Evolutionary conservation across 2,888 invertebrate genomes (phyloP), one percentile per base, ranked within the genome.

Genomic region (Lomographa bimaculata): DNA sequence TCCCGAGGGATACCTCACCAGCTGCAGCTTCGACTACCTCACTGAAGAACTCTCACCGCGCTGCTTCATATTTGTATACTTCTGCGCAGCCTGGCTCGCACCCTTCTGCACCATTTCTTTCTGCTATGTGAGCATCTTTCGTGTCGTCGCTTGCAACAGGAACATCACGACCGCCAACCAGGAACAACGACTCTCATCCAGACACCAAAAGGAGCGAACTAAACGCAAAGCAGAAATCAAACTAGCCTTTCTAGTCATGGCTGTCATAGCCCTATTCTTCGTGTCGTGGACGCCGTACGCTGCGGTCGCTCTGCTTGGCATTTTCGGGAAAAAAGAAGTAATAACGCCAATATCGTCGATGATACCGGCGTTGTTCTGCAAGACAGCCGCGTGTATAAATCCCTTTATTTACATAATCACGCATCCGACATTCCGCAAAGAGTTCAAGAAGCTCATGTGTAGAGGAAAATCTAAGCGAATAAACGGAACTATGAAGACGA

Each of bases 11-110:
- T 95, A 92, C 66, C 90, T 96, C 42, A 96, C 95, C 8, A 94
- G 94, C 59, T 97, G 96, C 79, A 94, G 96, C 62, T 96, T 95
- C 69, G 96, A 96, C 75, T 97, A 96, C 64, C 89, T 96, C 27
- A 92, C 94, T 0, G 91, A 91, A n/a, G 91, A 92, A 34, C 61
- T 77, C 0, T 67, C 73, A 0, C 92, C 92, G 0, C 91, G 92
- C 29, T 89, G 91, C 42, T 96, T 94, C 67, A 95, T 96, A 64
- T 91, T 95, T 53, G 71, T 91, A 2, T 94, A 94, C 70, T 95
- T 95, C 71, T 90, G 93, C 18, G 94, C 93, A 0, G 96, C 93
- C 25, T 97, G 93, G 93, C 89, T 93, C 1, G 68, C 93, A 1
- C 97, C 97, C 0, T 90, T 96, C 46, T 63, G 80, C 17, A 83